Conservation (phyloP, 2,797 vertebrate genomes). For the Bufotes viridis region DNA sequence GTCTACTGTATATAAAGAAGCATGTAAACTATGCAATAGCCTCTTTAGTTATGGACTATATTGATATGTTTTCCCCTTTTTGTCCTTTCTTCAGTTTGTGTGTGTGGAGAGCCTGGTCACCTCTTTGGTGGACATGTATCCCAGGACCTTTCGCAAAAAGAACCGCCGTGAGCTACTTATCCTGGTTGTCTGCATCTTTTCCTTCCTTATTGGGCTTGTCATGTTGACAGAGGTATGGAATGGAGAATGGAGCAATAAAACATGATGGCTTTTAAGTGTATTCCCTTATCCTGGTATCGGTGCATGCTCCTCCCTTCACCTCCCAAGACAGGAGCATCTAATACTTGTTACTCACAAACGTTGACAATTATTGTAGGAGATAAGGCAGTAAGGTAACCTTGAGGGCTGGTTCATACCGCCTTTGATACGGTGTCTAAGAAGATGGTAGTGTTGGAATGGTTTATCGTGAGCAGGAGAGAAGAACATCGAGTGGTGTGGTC, state of each 20-base stretch:
- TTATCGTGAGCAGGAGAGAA: neutral
- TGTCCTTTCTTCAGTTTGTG: constrained; percentile 82
- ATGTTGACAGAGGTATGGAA: constrained; percentile 92
- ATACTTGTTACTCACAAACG: neutral
- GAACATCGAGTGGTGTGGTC: neutral
- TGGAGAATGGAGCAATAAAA: neutral
- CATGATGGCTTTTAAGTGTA: neutral
- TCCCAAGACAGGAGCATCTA: neutral
- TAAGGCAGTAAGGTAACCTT: neutral
- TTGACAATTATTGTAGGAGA: neutral
- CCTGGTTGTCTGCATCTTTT: constrained; percentile 82
- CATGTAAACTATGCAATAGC: neutral
- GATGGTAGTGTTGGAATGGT: neutral
- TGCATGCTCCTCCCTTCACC: neutral
- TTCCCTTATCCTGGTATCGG: no score
- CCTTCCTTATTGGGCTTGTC: constrained; percentile 88
- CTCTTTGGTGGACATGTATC: constrained; percentile 93
- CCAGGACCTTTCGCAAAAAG: constrained; percentile 87
- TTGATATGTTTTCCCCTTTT: constrained; percentile 42
- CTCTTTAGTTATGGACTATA: neutral
- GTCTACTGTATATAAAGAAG: neutral
- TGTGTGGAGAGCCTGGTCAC: constrained; percentile 96
- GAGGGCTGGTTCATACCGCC: neutral
- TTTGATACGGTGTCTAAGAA: neutral
- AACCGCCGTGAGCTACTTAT: constrained; percentile 91